phyloP scores from a whole-genome alignment of 2,113 vertebrate species.

The Nothoprocta perdicaria region DNA sequence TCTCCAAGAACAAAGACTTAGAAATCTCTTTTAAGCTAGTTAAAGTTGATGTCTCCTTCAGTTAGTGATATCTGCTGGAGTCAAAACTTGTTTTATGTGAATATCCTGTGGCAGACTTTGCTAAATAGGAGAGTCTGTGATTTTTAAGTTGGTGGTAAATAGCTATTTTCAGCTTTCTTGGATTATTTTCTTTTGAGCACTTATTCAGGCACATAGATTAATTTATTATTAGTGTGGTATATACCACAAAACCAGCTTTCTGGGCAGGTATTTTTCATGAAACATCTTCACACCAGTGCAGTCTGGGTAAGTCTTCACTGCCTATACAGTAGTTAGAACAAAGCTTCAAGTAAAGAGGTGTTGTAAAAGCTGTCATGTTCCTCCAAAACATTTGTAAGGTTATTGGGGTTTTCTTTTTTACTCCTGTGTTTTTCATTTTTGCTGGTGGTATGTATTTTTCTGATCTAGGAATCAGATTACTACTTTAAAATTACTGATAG shows the following conservation, averaged over 20 bases:
- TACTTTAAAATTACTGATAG: not conserved
- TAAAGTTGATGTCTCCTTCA: constrained; percentile 49
- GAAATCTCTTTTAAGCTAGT: not conserved
- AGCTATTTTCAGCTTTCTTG: not conserved
- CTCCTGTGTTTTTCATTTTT: not conserved
- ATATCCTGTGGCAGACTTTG: not conserved
- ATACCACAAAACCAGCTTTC: not conserved
- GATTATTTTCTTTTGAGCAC: not conserved
- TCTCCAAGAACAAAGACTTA: constrained; percentile 11
- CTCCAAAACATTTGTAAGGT: not conserved
- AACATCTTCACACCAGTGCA: not conserved
- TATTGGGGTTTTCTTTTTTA: not conserved
- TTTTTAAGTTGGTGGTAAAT: not conserved
- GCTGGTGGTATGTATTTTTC: rapidly evolving
- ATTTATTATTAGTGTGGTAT: not conserved
- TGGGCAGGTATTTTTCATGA: not conserved
- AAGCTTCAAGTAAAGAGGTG: not conserved
- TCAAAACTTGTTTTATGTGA: not conserved
- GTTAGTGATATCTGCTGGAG: not conserved
- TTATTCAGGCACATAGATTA: not conserved
- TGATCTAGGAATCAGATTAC: not conserved
- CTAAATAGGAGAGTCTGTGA: not conserved
- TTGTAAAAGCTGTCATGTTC: not conserved
- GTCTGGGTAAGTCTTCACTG: not conserved
- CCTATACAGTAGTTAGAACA: not conserved